A percentile compares a stretch with the other conserved stretches of the same genome.
These are phyloP conservation scores for Poeciliopsis retropinna DNA, from an alignment of 2,113 vertebrate genomes.

Conservation along the genomic window DNA sequence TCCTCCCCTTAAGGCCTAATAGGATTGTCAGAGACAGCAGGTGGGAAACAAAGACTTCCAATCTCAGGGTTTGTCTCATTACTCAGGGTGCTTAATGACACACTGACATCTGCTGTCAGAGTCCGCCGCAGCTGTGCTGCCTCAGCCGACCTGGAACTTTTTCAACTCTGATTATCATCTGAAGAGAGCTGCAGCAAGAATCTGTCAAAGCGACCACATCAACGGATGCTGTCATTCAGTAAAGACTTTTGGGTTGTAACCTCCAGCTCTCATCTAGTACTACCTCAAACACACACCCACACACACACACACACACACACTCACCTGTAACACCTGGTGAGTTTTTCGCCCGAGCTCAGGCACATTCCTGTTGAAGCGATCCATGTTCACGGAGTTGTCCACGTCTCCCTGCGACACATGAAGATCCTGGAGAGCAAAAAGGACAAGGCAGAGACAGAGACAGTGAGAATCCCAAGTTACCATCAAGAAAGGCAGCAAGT, in stretches of 20 bases:
- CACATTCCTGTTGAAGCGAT: conserved; percentile 78
- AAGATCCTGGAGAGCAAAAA: conserved; percentile 69
- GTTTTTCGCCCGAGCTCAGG: conserved; percentile 53
- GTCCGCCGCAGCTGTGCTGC: background rate
- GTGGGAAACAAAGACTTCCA: conserved; percentile 33
- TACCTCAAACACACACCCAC: conserved; percentile 50
- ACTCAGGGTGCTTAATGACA: conserved; percentile 30
- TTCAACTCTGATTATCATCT: background rate
- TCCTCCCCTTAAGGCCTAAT: conserved; percentile 14
- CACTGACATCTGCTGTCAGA: conserved; percentile 32
- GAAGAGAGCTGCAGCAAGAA: background rate
- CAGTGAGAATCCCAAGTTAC: background rate
- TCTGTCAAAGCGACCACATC: background rate
- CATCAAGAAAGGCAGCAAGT: too few relatives aligned
- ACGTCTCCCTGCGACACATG: conserved; percentile 64
- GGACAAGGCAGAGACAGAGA: conserved; percentile 11
- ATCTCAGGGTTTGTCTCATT: conserved; percentile 42
- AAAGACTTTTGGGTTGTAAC: background rate
- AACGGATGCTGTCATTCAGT: background rate
- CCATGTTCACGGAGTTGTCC: conserved; percentile 74
- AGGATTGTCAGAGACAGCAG: conserved; percentile 54
- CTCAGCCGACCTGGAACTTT: conserved; percentile 20
- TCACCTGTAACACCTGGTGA: conserved; percentile 78
- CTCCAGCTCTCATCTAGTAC: background rate
- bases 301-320: conserved; percentile 67